phyloP scores from a whole-genome alignment of 2,797 vertebrate genomes.

The Potorous gilbertii region DNA sequence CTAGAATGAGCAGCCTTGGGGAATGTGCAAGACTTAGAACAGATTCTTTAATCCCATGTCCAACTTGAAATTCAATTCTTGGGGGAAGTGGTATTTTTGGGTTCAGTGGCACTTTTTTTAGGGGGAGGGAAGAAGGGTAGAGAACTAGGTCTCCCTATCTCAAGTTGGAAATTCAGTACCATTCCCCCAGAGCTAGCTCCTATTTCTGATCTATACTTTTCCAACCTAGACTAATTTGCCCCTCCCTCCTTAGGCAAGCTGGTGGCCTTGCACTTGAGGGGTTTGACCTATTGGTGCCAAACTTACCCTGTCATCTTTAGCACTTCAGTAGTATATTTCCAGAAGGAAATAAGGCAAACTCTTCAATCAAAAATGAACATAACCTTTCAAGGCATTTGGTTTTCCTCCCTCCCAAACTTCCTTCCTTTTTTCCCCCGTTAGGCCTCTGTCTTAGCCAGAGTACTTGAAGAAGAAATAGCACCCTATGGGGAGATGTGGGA shows the following conservation, averaged over 20 bases:
- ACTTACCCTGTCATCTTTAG: not conserved
- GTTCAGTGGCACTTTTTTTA: not conserved
- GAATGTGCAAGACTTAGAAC: not conserved
- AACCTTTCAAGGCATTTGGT: not conserved
- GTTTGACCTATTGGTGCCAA: not conserved
- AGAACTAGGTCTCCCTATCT: not conserved
- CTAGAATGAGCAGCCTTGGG: not conserved
- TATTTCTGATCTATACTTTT: not conserved
- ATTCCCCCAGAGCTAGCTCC: not conserved
- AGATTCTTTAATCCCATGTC: not conserved
- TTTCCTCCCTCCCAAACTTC: not conserved
- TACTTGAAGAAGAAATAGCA: not conserved
- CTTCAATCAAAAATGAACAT: not conserved
- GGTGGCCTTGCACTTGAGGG: not conserved
- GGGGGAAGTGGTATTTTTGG: not conserved
- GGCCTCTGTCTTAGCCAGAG: not conserved
- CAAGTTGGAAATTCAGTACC: not conserved
- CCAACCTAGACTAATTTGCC: not conserved
- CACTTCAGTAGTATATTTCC: not conserved
- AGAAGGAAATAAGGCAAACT: not conserved
- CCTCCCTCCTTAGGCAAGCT: not conserved
- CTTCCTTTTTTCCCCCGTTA: not conserved
- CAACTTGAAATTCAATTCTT: not conserved
- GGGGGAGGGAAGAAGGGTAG: too few species aligned
- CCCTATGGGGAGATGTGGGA: not conserved